Percentiles rank a stretch among this genome's conserved stretches.
These are phyloP conservation scores for Glyptemys insculpta DNA, from an alignment of 2,797 vertebrate species.

Conservation along the genomic window DNA sequence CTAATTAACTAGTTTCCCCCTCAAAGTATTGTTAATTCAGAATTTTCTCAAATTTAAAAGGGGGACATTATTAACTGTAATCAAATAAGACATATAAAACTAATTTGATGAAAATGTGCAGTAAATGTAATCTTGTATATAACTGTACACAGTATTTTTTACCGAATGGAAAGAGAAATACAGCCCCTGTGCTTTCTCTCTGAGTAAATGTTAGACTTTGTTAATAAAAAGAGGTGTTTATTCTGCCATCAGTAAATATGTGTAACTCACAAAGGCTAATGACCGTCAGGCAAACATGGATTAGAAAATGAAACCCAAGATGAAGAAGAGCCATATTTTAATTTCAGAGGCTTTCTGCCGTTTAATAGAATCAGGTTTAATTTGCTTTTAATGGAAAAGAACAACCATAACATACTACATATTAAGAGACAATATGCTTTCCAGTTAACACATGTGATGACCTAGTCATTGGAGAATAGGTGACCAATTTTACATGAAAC, in stretches of 20 bases:
- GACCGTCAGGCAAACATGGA: background rate
- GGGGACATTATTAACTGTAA: constrained; percentile 71
- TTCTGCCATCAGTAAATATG: rapidly evolving
- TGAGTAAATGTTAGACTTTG: background rate
- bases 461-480: background rate
- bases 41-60: constrained; percentile 71
- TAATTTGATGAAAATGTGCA: constrained; percentile 60
- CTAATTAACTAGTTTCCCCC: constrained; percentile 46
- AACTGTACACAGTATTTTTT: background rate
- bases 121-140: constrained; percentile 18
- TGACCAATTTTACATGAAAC: background rate
- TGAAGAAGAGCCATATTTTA: background rate
- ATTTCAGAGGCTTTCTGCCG: background rate
- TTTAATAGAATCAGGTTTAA: rapidly evolving
- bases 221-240: background rate
- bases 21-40: constrained; percentile 70
- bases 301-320: background rate
- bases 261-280: rapidly evolving
- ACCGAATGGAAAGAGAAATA: background rate
- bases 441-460: background rate
- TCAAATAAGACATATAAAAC: constrained; percentile 71
- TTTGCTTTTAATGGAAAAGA: background rate
- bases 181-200: background rate
- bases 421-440: background rate
- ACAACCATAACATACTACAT: background rate